Evolutionary conservation across 2,888 invertebrate genomes (phyloP).

Genomic region (Parnassius orleans): DNA sequence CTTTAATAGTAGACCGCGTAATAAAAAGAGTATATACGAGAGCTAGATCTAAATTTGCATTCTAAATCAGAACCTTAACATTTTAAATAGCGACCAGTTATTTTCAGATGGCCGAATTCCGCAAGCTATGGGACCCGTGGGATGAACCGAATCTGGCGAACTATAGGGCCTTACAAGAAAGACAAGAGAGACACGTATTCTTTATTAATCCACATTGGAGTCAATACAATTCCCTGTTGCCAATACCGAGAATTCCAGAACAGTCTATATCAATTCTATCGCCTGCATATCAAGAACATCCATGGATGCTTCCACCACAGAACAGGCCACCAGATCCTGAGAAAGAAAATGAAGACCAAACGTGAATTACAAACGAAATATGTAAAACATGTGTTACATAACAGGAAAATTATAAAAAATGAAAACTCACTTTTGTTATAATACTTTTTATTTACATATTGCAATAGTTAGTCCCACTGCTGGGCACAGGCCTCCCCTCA

Average conservation of each 20-base stretch:
- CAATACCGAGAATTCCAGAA: constrained; percentile 60
- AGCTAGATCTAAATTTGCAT: too few relatives aligned
- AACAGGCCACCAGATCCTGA: constrained; percentile 52
- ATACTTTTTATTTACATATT: too few relatives aligned
- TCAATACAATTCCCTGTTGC: constrained; percentile 73
- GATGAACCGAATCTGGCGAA: constrained; percentile 76
- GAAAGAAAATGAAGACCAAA: constrained; percentile 32
- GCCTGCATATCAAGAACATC: constrained; percentile 50
- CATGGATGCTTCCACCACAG: constrained; percentile 60
- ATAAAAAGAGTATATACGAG: too few relatives aligned
- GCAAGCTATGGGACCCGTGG: constrained; percentile 75
- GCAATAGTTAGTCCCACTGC: too few relatives aligned
- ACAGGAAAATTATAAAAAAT: constrained; percentile 23
- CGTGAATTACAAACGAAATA: too few relatives aligned
- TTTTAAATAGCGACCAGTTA: not conserved
- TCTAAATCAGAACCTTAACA: too few relatives aligned
- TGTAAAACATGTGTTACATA: not conserved
- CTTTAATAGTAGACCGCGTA: too few relatives aligned
- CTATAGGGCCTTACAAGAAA: constrained; percentile 72
- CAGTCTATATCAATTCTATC: constrained; percentile 60
- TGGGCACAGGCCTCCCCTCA: too few relatives aligned
- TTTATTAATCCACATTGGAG: constrained; percentile 78
- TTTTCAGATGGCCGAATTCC: constrained; percentile 74
- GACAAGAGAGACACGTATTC: constrained; percentile 65
- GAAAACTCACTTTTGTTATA: not conserved